These are phyloP conservation scores for Drosophila nigrodunni DNA, from an alignment of 1,140 invertebrate genomes.

Conservation along the genomic window DNA sequence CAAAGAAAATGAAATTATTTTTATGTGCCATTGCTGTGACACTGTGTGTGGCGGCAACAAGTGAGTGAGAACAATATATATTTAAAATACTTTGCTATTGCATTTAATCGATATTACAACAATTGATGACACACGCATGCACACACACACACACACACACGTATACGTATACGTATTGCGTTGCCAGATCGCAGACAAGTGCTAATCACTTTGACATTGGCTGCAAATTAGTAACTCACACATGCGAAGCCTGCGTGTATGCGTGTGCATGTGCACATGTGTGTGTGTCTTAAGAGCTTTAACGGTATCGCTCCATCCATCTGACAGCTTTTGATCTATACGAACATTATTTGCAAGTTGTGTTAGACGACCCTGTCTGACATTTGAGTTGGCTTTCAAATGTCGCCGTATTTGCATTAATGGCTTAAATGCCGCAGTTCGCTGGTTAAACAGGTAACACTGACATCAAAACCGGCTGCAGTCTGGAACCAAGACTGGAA, in stretches of 20 bases:
- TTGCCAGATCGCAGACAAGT: slow-evolving; percentile 48
- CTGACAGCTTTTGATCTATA: neutral
- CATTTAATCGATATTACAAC: slow-evolving; percentile 6
- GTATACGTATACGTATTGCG: neutral
- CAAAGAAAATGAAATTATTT: slow-evolving; percentile 79
- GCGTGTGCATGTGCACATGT: neutral
- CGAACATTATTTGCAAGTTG: neutral
- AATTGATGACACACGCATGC: neutral
- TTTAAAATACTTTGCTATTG: neutral
- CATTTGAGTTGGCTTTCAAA: slow-evolving; percentile 42
- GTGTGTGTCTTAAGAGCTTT: neutral
- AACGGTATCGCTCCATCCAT: slow-evolving; percentile 5
- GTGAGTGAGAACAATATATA: slow-evolving; percentile 67
- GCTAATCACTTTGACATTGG: slow-evolving; percentile 76
- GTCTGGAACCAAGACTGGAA: slow-evolving; percentile 22
- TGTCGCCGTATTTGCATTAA: slow-evolving; percentile 39
- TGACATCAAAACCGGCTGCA: slow-evolving; percentile 31
- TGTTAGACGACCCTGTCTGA: slow-evolving; percentile 37
- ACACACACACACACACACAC: neutral
- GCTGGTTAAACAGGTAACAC: slow-evolving; percentile 34
- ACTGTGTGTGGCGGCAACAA: slow-evolving; percentile 72
- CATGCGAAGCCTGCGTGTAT: neutral
- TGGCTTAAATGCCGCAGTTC: slow-evolving; percentile 44
- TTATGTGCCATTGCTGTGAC: slow-evolving; percentile 76
- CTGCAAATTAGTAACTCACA: slow-evolving; percentile 31